Conservation (phyloP, 1,140 invertebrate species). For the Hylaeus volcanicus region DNA sequence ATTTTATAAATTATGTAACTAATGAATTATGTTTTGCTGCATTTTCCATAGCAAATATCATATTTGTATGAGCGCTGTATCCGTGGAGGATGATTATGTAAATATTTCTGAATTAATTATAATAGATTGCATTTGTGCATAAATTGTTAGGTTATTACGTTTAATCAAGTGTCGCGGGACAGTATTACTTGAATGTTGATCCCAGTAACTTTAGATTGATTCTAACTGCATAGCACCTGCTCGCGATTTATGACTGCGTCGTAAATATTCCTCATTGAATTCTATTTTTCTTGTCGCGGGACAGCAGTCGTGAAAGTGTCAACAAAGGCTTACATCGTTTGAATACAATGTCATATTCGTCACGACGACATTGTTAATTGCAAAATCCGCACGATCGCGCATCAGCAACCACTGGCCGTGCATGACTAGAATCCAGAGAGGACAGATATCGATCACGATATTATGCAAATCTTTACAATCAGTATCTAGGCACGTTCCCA, state of each 20-base stretch:
- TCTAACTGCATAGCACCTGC: slow-evolving; percentile 4
- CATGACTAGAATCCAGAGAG: slow-evolving; percentile 34
- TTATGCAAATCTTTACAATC: slow-evolving; percentile 6
- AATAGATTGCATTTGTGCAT: slow-evolving; percentile 27
- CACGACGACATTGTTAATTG: slow-evolving; percentile 65
- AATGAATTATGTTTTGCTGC: not conserved
- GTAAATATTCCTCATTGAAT: slow-evolving; percentile 23
- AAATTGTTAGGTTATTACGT: not conserved
- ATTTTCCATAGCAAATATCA: slow-evolving; percentile 4
- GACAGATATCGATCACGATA: slow-evolving; percentile 22
- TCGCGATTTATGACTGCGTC: not conserved
- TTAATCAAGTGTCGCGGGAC: no score
- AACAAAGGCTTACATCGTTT: slow-evolving; percentile 56
- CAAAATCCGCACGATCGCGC: slow-evolving; percentile 35
- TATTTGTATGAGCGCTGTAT: not conserved
- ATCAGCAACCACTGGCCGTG: slow-evolving; percentile 40
- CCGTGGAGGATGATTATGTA: not conserved
- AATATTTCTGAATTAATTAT: not conserved
- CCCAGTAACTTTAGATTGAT: not conserved
- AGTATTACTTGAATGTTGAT: no score
- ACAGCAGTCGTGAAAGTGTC: slow-evolving; percentile 39
- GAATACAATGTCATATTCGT: slow-evolving; percentile 65
- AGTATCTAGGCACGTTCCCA: not conserved
- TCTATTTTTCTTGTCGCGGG: slow-evolving; percentile 20
- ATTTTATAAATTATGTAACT: not conserved